phyloP scores from a whole-genome alignment of 2,797 vertebrate species.

The Sebastes oblongus region DNA sequence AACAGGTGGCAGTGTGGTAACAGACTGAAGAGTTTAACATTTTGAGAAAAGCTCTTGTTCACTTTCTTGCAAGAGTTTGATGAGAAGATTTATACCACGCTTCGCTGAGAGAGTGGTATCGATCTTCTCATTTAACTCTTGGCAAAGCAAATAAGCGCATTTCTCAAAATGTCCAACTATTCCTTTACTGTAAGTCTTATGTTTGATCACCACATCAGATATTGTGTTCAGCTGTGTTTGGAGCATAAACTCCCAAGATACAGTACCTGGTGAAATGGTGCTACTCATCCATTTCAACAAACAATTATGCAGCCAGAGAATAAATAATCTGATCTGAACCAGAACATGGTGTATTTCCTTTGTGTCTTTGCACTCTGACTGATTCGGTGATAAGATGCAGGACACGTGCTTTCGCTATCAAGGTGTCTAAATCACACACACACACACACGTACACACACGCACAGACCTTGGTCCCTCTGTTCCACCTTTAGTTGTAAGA shows the following conservation, averaged over 20 bases:
- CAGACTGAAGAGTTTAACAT: background rate
- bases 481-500: background rate
- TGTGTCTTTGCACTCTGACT: background rate
- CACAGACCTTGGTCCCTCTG: background rate
- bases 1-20: background rate
- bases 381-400: background rate
- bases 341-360: background rate
- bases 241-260: background rate
- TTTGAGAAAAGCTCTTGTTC: background rate
- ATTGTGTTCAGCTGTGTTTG: background rate
- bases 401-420: background rate
- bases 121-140: background rate
- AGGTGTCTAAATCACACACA: conserved; percentile 37
- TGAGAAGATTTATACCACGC: background rate
- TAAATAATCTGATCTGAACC: background rate
- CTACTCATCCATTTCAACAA: background rate
- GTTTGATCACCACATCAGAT: background rate
- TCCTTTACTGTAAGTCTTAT: background rate
- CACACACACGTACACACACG: background rate
- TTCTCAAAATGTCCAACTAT: background rate
- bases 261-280: background rate
- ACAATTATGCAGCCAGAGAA: background rate
- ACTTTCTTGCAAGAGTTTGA: background rate
- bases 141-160: background rate
- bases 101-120: background rate